Conservation (phyloP, 2,797 vertebrate species). For the Neomorphus geoffroyi region DNA sequence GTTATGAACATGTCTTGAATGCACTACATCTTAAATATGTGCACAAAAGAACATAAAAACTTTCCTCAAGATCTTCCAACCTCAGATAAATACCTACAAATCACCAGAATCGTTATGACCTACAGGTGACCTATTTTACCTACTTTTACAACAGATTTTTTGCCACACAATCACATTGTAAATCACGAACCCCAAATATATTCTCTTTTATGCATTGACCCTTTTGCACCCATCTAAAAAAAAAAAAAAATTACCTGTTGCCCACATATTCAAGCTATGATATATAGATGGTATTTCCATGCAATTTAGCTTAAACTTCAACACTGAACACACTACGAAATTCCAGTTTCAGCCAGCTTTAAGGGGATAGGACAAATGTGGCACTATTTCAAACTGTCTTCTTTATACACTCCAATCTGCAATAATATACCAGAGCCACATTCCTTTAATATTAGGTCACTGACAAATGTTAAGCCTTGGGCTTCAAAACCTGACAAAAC, state of each 20-base stretch:
- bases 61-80: neutral
- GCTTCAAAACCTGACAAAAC: slow-evolving; percentile 57
- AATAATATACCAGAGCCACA: slow-evolving; percentile 19
- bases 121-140: neutral
- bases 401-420: slow-evolving; percentile 6
- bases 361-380: slow-evolving; percentile 20
- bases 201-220: neutral
- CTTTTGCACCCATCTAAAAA: neutral
- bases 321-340: neutral
- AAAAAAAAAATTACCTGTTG: neutral
- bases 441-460: slow-evolving; percentile 65
- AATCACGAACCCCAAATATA: neutral
- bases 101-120: neutral
- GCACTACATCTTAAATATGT: neutral
- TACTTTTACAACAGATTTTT: neutral
- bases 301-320: slow-evolving; percentile 11
- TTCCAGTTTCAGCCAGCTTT: neutral
- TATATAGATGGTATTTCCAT: neutral
- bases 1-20: neutral
- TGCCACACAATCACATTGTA: neutral
- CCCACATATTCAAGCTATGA: neutral
- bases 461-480: slow-evolving; percentile 59
- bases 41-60: neutral
- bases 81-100: neutral
- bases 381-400: slow-evolving; percentile 32